Conservation (phyloP, 2,113 vertebrate genomes). For the Puffinus mauretanicus region DNA sequence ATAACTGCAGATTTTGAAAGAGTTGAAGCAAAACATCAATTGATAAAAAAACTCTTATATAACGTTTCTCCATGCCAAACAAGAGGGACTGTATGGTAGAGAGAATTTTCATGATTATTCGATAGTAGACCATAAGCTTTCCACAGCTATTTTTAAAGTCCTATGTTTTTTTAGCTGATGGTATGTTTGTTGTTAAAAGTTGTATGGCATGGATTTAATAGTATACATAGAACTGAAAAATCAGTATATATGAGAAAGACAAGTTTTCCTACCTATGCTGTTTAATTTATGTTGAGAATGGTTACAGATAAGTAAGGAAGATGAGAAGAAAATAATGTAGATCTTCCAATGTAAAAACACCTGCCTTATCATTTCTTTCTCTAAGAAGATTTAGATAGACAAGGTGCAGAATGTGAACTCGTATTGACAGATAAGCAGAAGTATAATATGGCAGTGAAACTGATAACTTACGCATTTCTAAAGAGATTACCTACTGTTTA, state of each 20-base stretch:
- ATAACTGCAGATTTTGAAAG: neutral
- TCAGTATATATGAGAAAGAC: neutral
- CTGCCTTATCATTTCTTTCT: neutral
- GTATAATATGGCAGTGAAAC: neutral
- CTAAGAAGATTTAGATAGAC: neutral
- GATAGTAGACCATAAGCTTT: neutral
- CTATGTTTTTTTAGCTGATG: neutral
- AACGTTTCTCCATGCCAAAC: neutral
- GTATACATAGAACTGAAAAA: neutral
- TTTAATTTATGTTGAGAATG: neutral
- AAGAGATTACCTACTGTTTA: neutral
- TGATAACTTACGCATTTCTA: neutral
- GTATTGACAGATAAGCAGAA: neutral
- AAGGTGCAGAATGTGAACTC: neutral
- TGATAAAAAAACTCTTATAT: neutral
- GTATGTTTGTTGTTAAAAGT: neutral
- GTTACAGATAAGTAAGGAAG: neutral
- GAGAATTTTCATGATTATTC: neutral
- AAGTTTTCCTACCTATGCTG: neutral
- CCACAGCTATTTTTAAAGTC: neutral
- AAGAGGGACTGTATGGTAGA: neutral
- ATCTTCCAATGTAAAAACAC: neutral
- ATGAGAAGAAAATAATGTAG: neutral
- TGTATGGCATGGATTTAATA: neutral
- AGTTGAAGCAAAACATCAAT: neutral